Evolutionary conservation across 2,113 vertebrate species (phyloP).

Genomic region (Nematolebias whitei): DNA sequence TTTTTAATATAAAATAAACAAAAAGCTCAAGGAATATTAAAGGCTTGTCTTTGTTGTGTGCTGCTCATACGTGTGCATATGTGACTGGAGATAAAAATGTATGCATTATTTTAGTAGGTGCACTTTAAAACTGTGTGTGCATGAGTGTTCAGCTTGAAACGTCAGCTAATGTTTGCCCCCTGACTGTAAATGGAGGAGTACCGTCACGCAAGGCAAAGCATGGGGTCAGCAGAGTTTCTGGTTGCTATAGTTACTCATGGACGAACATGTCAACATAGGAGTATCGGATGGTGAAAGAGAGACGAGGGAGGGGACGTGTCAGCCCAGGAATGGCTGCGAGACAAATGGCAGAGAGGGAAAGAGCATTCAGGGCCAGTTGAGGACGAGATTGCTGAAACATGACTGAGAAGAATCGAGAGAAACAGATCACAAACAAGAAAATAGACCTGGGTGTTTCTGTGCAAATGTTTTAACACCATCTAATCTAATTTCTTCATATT

Average conservation of each 20-base stretch:
- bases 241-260: conserved; percentile 63
- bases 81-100: neutral
- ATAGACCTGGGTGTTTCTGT: neutral
- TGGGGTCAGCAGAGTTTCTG: conserved; percentile 61
- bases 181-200: conserved; percentile 38
- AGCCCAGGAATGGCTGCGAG: conserved; percentile 53
- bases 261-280: conserved; percentile 64
- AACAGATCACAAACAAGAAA: neutral
- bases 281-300: conserved; percentile 77
- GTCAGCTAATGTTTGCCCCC: conserved; percentile 34
- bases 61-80: neutral
- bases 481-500: neutral
- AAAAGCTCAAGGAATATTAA: conserved; percentile 60
- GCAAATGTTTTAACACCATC: neutral
- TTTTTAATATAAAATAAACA: conserved; percentile 84
- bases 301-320: conserved; percentile 44
- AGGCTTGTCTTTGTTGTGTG: neutral
- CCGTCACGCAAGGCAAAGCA: conserved; percentile 52
- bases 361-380: conserved; percentile 14
- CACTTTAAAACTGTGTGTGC: neutral
- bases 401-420: conserved; percentile 5
- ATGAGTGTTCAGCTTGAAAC: neutral
- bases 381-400: conserved; percentile 30
- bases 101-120: neutral
- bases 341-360: conserved; percentile 41